phyloP scores from a whole-genome alignment of 2,888 invertebrate genomes.

The Callosobruchus maculatus region DNA sequence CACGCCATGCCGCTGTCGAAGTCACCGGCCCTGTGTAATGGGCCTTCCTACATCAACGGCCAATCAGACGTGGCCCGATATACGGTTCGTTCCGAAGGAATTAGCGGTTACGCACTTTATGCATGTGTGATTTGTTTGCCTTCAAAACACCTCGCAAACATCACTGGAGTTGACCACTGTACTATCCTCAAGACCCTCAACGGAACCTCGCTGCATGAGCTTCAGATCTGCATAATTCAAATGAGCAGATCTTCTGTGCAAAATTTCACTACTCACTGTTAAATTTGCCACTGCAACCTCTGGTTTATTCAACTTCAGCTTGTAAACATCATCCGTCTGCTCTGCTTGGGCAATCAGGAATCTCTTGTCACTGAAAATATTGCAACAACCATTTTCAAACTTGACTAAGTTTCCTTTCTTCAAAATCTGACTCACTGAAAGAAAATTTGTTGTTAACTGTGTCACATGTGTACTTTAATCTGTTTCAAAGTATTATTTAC shows the following conservation, averaged over 20 bases:
- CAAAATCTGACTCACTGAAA: conserved; percentile 25
- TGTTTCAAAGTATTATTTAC: conserved; percentile 8
- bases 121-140: too few relatives aligned
- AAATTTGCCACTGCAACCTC: background rate
- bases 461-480: conserved; percentile 21
- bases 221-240: background rate
- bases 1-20: background rate
- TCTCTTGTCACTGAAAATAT: conserved; percentile 18
- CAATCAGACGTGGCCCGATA: background rate
- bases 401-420: conserved; percentile 20
- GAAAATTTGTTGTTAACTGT: conserved; percentile 24
- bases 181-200: too few relatives aligned
- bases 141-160: too few relatives aligned
- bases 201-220: background rate
- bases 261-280: background rate
- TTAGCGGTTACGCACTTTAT: too few relatives aligned
- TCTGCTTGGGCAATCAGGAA: conserved; percentile 15
- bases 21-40: background rate
- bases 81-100: too few relatives aligned
- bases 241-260: background rate
- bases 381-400: conserved; percentile 17
- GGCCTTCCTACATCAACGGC: background rate
- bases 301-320: conserved; percentile 12
- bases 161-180: too few relatives aligned
- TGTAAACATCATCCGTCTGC: conserved; percentile 22